Base-by-base conservation (phyloP, 2,797 vertebrate genomes). In the Danio tinwini region DNA sequence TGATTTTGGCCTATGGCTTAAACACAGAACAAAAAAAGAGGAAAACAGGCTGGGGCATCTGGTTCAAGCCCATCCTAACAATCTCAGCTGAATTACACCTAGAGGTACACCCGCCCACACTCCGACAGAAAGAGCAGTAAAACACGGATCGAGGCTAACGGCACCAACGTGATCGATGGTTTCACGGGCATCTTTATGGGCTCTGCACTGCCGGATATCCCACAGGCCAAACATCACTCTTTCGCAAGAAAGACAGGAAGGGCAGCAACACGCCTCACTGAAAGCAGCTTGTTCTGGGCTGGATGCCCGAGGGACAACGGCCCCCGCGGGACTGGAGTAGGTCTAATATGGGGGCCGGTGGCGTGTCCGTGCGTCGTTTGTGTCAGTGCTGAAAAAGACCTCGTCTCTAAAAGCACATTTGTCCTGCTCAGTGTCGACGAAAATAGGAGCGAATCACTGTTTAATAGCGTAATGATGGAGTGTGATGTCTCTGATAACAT, bases 381-480 rank as follows among this genome's bases (percentile, higher is more conserved):
- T 92, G 90, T 90, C 87, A 90, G 90, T 87, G 89, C 86, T 90
- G 90, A 93, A 91, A 93, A 91, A 90, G 88, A 87, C 88, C 86
- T 89, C 79, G 69, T 81, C 88, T 89, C 91, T 93, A 92, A 93
- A 90, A 93, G 91, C 89, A 70, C 88, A 92, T 93, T 91, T 89
- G 87, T 92, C 86, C 88, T 89, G 85, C 87, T 92, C 86, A 89
- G 88, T 88, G 90, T 90, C 87, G 86, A 81, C 87, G 86, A 84
- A 87, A 74, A 86, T 89, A 91, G 91, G 89, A 88, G 89, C 88
- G 87, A 88, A 90, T 88, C 89, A 88, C 88, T 87, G 87, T 87
- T 88, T 93, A 94, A 93, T 89, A 90, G 85, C 91, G 90, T 91
- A 90, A 93, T 92, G 91, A 92, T 88, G 75, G 85, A 85, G 82